Conservation (phyloP, 2,797 vertebrate genomes). For the Sebastes minor region DNA sequence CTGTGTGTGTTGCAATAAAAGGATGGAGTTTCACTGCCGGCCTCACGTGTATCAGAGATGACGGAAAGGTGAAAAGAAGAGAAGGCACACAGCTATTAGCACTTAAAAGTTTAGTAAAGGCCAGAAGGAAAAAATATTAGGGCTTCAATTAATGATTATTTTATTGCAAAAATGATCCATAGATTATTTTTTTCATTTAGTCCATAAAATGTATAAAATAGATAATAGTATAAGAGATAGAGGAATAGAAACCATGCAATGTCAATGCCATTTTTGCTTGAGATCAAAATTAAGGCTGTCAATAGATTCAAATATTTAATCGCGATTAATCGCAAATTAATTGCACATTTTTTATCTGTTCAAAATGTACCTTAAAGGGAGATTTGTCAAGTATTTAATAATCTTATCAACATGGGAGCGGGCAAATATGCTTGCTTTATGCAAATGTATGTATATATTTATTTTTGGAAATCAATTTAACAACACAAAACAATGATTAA, state of each 20-base stretch:
- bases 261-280: not conserved
- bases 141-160: not conserved
- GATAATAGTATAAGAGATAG: not conserved
- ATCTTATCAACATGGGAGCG: too few relatives aligned
- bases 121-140: not conserved
- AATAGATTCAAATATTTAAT: too few relatives aligned
- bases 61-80: not conserved
- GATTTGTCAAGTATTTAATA: too few relatives aligned
- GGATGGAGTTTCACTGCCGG: not conserved
- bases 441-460: too few relatives aligned
- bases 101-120: too few relatives aligned
- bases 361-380: too few relatives aligned
- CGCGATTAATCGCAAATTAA: too few relatives aligned
- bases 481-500: too few relatives aligned
- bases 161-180: not conserved
- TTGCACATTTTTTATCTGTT: too few relatives aligned
- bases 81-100: not conserved
- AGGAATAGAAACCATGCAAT: not conserved
- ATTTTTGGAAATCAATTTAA: too few relatives aligned
- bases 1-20: not conserved
- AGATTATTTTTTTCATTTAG: not conserved
- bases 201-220: not conserved
- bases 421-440: too few relatives aligned
- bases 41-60: not conserved
- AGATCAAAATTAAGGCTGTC: fast-evolving